Conservation (phyloP, 2,113 vertebrate species). For the Corythornis madagascariensis region DNA sequence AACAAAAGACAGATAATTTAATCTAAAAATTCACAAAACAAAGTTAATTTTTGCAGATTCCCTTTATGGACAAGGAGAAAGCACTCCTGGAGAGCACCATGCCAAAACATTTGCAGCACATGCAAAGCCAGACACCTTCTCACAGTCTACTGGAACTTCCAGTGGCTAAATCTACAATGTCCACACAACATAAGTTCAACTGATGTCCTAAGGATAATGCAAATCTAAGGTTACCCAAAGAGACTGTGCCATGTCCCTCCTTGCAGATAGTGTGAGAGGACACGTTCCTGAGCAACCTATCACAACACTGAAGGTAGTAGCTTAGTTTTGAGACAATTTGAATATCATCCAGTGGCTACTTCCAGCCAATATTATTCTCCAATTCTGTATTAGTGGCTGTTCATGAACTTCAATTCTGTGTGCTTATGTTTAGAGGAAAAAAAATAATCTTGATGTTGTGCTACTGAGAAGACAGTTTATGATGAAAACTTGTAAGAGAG, state of each 20-base stretch:
- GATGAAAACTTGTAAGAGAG: neutral
- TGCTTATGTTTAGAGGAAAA: neutral
- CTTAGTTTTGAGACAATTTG: neutral
- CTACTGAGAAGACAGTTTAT: constrained; percentile 12
- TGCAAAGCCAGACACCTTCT: neutral
- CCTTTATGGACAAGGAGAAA: accelerated
- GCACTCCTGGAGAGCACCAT: neutral
- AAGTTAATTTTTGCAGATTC: neutral
- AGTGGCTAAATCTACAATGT: neutral
- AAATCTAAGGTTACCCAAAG: neutral
- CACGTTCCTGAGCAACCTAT: neutral
- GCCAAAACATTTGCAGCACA: neutral
- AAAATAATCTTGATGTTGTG: neutral
- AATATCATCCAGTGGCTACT: neutral
- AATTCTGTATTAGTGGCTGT: neutral
- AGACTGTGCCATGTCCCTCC: neutral
- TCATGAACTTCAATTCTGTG: neutral
- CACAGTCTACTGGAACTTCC: neutral
- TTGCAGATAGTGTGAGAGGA: neutral
- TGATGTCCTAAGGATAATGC: neutral
- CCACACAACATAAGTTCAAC: neutral
- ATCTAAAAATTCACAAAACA: neutral
- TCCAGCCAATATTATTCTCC: neutral
- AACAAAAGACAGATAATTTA: neutral
- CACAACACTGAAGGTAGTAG: neutral